Evolutionary conservation across 2,888 invertebrate species (phyloP).

Genomic region (Spilosoma lubricipeda): DNA sequence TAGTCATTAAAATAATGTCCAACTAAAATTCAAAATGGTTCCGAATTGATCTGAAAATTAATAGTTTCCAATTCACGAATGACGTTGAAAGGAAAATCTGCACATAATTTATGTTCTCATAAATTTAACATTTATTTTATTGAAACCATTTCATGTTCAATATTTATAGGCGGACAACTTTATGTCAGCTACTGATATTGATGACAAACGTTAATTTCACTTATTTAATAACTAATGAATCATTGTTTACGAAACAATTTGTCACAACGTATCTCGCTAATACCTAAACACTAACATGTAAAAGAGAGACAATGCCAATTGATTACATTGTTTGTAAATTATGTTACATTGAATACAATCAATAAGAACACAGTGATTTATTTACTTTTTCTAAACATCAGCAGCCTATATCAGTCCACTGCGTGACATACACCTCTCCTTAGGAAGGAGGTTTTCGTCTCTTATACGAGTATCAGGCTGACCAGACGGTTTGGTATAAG

Average conservation of each 20-base stretch:
- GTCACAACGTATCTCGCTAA: slow-evolving; percentile 11
- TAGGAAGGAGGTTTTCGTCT: no score
- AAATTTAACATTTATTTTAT: not conserved
- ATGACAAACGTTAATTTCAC: not conserved
- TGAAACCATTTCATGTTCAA: not conserved
- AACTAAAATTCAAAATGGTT: not conserved
- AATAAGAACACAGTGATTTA: not conserved
- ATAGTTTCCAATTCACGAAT: not conserved
- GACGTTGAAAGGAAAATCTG: not conserved
- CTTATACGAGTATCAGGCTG: no score
- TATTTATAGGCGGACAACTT: not conserved
- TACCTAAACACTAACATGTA: not conserved
- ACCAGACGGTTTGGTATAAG: no score
- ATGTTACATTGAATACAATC: not conserved
- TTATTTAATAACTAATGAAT: not conserved
- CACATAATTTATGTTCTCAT: not conserved
- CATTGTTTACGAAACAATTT: not conserved
- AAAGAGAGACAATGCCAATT: not conserved
- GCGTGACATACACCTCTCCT: no score
- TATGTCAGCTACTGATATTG: not conserved
- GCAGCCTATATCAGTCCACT: no score
- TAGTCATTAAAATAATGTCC: not conserved
- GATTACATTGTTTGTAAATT: not conserved
- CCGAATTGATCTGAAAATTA: not conserved
- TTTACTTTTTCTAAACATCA: no score